A percentile compares a stretch with the other conserved stretches of the same genome.
Evolutionary conservation across 2,113 vertebrate species (phyloP).

Genomic region (Ailurus styani): DNA sequence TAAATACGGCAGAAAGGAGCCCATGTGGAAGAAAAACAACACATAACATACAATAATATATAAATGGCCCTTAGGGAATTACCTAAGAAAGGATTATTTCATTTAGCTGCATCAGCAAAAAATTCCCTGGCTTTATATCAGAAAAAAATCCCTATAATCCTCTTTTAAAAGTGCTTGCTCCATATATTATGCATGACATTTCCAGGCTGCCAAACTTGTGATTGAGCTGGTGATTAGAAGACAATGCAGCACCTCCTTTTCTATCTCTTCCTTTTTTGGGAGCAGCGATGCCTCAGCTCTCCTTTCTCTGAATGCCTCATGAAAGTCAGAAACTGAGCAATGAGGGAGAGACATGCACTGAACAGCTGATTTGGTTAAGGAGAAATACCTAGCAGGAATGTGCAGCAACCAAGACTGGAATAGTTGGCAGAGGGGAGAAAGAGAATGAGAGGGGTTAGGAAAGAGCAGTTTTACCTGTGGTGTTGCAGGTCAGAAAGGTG

Average conservation of each 20-base stretch:
- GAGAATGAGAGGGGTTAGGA: background rate
- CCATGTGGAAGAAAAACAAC: background rate
- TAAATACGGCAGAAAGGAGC: background rate
- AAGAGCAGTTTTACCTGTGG: background rate
- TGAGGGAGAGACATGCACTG: background rate
- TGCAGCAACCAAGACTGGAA: background rate
- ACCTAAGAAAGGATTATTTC: slow-evolving; percentile 59
- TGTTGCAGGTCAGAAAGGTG: background rate
- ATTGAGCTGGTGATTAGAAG: slow-evolving; percentile 69
- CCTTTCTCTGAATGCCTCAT: background rate
- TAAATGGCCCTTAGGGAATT: slow-evolving; percentile 9
- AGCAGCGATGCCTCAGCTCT: background rate
- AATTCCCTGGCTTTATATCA: slow-evolving; percentile 34
- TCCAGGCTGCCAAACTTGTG: slow-evolving; percentile 61
- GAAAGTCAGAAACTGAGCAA: slow-evolving; percentile 37
- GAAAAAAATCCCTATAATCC: slow-evolving; percentile 45
- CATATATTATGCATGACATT: slow-evolving; percentile 57
- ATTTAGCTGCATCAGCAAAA: slow-evolving; percentile 47
- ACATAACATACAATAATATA: background rate
- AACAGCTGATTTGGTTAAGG: background rate
- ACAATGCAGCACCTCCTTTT: slow-evolving; percentile 17
- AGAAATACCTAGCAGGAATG: background rate
- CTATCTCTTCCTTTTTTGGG: slow-evolving; percentile 47
- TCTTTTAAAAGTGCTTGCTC: slow-evolving; percentile 58
- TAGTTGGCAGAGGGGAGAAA: background rate